A percentile compares a stretch with the other conserved stretches of the same genome.
Evolutionary conservation across 2,113 vertebrate genomes (phyloP).

Genomic region (Pimephales promelas): DNA sequence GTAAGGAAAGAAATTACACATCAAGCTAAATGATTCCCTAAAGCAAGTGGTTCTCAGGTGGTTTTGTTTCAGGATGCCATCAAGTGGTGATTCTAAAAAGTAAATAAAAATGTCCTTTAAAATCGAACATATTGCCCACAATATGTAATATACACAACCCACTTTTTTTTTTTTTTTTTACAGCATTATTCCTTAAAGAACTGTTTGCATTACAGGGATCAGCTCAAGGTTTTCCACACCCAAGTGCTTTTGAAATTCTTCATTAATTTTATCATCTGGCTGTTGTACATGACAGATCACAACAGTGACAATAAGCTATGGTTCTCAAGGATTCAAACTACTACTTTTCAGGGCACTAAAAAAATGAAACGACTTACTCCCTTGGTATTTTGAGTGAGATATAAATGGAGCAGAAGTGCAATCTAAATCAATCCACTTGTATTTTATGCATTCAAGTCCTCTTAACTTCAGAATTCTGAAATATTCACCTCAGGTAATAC

Average conservation of each 20-base stretch:
- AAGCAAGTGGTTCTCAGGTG: background rate
- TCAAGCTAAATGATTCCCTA: background rate
- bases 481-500: constrained; percentile 56
- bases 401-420: background rate
- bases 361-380: background rate
- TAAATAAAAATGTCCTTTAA: background rate
- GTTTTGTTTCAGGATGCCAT: background rate
- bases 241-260: constrained; percentile 10
- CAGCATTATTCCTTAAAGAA: background rate
- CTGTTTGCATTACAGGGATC: constrained; percentile 9
- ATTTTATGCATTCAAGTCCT: constrained; percentile 26
- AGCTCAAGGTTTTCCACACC: constrained; percentile 17
- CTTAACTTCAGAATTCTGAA: constrained; percentile 46
- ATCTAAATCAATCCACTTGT: background rate
- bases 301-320: background rate
- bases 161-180: background rate
- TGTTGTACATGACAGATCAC: background rate
- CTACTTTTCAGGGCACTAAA: background rate
- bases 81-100: background rate
- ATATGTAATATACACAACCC: background rate
- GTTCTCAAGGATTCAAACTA: constrained; percentile 5
- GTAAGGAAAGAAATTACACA: background rate
- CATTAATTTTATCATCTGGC: background rate
- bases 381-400: background rate
- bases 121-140: background rate